Percentiles rank a stretch among this genome's conserved stretches.
Evolutionary conservation across 2,888 invertebrate species (phyloP).

Genomic region (Icerya purchasi): DNA sequence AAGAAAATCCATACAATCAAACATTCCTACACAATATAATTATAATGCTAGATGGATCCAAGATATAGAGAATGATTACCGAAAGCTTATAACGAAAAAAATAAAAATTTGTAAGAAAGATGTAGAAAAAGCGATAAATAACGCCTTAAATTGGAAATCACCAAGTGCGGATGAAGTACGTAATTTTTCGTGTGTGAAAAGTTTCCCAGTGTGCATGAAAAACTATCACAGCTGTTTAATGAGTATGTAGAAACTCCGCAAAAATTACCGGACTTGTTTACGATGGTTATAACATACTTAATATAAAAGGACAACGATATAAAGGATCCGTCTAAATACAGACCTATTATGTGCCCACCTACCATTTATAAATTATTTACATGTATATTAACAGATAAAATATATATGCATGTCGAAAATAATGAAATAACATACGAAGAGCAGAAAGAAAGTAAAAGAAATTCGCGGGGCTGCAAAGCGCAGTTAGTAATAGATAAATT

Average conservation of each 20-base stretch:
- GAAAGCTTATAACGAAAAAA: neutral
- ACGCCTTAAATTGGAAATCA: neutral
- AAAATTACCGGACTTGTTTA: neutral
- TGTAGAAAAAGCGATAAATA: neutral
- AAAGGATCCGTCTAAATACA: neutral
- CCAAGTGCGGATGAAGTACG: no score
- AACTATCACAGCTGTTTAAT: neutral
- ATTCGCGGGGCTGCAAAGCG: neutral
- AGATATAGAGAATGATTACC: neutral
- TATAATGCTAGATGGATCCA: neutral
- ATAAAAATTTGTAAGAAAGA: neutral
- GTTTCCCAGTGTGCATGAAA: neutral
- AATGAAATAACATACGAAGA: neutral
- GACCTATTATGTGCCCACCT: neutral
- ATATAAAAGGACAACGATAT: neutral
- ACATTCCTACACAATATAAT: neutral
- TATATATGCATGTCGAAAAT: neutral
- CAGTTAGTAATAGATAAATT: neutral
- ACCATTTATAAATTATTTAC: neutral
- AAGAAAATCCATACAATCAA: neutral
- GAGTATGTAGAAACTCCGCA: neutral
- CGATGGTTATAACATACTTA: neutral
- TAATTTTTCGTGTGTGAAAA: no score
- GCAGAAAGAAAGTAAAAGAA: neutral
- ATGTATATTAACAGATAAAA: neutral